Percentiles rank a stretch among this genome's conserved stretches.
These are phyloP conservation scores for Prunella strophiata DNA, from an alignment of 2,797 vertebrate genomes.

Conservation along the genomic window DNA sequence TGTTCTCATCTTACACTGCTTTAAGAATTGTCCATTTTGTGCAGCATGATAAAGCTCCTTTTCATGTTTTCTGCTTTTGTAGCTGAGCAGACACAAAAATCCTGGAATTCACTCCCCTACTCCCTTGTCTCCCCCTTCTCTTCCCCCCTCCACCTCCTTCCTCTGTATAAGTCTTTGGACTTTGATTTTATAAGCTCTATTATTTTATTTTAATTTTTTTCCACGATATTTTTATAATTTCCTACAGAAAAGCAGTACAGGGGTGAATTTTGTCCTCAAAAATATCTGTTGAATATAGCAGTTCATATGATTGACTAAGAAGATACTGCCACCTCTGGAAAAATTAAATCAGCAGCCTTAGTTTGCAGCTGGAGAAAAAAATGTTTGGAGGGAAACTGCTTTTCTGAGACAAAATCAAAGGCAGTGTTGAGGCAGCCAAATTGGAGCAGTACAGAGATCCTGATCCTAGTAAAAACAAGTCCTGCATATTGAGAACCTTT, in stretches of 20 bases:
- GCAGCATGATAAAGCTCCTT: not conserved
- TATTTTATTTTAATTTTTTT: not conserved
- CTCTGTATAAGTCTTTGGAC: not conserved
- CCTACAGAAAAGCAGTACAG: not conserved
- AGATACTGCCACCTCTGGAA: constrained; percentile 29
- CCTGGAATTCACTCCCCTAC: not conserved
- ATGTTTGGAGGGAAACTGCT: constrained; percentile 1
- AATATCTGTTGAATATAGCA: constrained; percentile 3
- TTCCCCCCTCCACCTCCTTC: too few relatives aligned
- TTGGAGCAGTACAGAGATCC: not conserved
- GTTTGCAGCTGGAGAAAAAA: constrained; percentile 27
- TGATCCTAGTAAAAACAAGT: not conserved
- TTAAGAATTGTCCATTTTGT: not conserved
- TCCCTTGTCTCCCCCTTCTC: not conserved
- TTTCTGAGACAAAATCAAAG: constrained; percentile 23
- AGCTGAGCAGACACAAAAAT: not conserved
- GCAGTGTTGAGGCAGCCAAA: not conserved
- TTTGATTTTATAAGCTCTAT: not conserved
- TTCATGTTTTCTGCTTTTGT: not conserved
- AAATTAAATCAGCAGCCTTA: constrained; percentile 34
- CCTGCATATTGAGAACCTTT: not conserved
- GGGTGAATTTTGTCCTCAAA: not conserved
- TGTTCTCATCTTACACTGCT: not conserved
- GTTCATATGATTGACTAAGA: constrained; percentile 1
- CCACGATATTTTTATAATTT: not conserved